phyloP scores from a whole-genome alignment of 1,140 invertebrate genomes.

The Eriocheir sinensis region DNA sequence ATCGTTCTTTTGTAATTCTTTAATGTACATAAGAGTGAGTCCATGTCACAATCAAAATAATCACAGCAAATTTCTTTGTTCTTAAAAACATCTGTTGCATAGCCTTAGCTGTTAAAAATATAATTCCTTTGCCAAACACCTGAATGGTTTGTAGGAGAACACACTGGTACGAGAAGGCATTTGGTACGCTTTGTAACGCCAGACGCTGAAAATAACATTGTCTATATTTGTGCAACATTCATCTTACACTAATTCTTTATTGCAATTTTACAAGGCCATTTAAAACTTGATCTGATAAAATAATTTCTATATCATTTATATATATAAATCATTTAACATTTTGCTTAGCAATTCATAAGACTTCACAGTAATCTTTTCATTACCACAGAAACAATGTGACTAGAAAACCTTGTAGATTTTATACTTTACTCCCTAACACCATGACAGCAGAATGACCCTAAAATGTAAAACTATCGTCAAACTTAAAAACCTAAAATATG shows the following conservation, averaged over 20 bases:
- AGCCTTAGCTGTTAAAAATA: constrained; percentile 11
- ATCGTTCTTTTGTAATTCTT: too few species aligned
- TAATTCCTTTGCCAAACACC: constrained; percentile 8
- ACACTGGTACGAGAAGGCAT: background rate
- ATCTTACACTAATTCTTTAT: background rate
- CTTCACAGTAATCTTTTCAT: constrained; percentile 5
- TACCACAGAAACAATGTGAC: background rate
- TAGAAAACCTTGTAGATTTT: constrained; percentile 7
- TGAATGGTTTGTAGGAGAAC: background rate
- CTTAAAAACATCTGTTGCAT: background rate
- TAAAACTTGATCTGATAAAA: background rate
- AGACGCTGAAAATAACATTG: background rate
- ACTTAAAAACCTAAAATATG: background rate
- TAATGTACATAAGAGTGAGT: constrained; percentile 1
- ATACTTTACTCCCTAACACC: background rate
- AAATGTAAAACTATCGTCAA: background rate
- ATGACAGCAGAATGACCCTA: background rate
- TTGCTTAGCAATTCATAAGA: background rate
- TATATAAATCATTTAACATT: background rate
- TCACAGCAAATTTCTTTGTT: background rate
- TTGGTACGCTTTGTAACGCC: background rate
- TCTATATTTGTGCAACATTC: background rate
- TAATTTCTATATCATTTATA: background rate
- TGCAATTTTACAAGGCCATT: constrained; percentile 15
- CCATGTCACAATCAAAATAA: background rate